Percentiles rank a stretch among this genome's conserved stretches.
phyloP scores from a whole-genome alignment of 2,888 invertebrate genomes.

The Melinaea menophilus region DNA sequence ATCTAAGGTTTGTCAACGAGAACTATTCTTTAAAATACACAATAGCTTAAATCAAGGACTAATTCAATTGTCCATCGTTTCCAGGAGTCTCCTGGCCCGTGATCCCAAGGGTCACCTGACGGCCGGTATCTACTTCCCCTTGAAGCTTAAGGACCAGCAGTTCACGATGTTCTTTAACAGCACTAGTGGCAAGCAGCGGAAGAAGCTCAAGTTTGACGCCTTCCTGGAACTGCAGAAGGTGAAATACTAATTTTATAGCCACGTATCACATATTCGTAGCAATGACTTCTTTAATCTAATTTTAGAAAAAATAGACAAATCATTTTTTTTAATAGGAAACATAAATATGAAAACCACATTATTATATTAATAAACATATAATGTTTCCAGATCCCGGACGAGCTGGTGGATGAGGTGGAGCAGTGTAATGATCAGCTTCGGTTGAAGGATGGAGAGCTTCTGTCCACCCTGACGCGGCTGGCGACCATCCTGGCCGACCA shows the following conservation, averaged over 20 bases:
- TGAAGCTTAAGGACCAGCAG: conserved; percentile 79
- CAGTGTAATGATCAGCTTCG: conserved; percentile 87
- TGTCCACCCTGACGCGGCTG: conserved; percentile 81
- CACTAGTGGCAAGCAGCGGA: conserved; percentile 82
- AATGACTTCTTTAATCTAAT: neutral
- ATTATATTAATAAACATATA: neutral
- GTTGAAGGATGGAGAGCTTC: conserved; percentile 80
- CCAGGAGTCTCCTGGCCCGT: conserved; percentile 86
- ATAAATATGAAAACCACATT: neutral
- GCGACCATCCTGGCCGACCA: conserved; percentile 85
- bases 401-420: conserved; percentile 79
- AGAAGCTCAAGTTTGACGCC: conserved; percentile 86
- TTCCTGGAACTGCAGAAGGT: conserved; percentile 83
- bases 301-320: no score
- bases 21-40: no score
- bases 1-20: conserved; percentile 73
- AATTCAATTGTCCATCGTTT: conserved; percentile 34
- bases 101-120: conserved; percentile 89
- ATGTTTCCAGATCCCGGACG: conserved; percentile 80
- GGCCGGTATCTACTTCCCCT: conserved; percentile 91
- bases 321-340: no score
- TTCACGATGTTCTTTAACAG: conserved; percentile 90
- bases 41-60: no score
- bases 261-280: neutral
- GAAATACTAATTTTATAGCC: conserved; percentile 33